phyloP scores from a whole-genome alignment of 2,888 invertebrate species.

The Tupiocoris notatus region DNA sequence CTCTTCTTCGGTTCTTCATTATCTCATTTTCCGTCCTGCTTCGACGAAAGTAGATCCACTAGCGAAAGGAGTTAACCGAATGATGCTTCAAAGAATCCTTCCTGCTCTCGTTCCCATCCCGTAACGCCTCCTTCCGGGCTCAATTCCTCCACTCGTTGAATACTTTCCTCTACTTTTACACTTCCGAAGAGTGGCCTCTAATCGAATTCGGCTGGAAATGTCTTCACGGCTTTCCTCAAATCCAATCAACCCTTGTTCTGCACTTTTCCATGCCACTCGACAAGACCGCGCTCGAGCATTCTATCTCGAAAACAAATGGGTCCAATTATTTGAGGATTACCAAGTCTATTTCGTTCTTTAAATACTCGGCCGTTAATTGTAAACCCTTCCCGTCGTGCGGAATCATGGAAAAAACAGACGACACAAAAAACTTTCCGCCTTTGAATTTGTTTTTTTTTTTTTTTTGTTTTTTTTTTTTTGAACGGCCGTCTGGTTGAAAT shows the following conservation, averaged over 20 bases:
- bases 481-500: too few species aligned
- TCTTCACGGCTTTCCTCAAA: constrained; percentile 31
- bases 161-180: neutral
- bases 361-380: too few species aligned
- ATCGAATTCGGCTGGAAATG: constrained; percentile 31
- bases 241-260: constrained; percentile 28
- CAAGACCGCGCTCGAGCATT: neutral
- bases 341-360: neutral
- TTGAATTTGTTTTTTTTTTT: too few species aligned
- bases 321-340: constrained; percentile 19
- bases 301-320: constrained; percentile 14
- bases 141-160: neutral
- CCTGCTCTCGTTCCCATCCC: neutral
- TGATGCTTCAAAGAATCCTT: constrained; percentile 5
- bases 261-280: neutral
- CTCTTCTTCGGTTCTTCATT: neutral
- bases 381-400: too few species aligned
- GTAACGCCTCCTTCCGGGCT: neutral
- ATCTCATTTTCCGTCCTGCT: neutral
- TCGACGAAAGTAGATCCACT: neutral
- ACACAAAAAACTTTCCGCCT: too few species aligned
- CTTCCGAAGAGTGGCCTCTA: constrained; percentile 24
- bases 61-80: neutral
- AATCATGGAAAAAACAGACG: too few species aligned
- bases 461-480: too few species aligned